These are phyloP conservation scores for Xiphydria camelus DNA, from an alignment of 2,888 invertebrate genomes.

Conservation along the genomic window DNA sequence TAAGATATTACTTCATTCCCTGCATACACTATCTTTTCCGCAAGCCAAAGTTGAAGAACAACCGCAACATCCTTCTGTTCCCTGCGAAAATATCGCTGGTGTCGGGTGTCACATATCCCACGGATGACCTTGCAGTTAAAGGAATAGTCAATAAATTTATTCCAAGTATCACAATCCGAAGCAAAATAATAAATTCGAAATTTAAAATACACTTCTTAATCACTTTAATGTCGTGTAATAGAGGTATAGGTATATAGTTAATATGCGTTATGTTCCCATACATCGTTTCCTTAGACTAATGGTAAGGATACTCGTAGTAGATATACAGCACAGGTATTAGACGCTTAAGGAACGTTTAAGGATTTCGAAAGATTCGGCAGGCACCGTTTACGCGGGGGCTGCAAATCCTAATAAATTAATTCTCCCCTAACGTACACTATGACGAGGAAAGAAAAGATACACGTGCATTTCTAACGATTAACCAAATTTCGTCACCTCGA, in stretches of 20 bases:
- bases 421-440: too few species aligned
- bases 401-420: too few species aligned
- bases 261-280: constrained; percentile 9
- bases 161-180: constrained; percentile 8
- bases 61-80: too few species aligned
- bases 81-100: too few species aligned
- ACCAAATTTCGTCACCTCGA: too few species aligned
- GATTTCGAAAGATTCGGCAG: not conserved
- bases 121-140: not conserved
- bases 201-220: not conserved
- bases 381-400: not conserved
- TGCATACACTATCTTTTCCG: too few species aligned
- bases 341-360: not conserved
- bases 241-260: too few species aligned
- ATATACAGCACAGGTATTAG: not conserved
- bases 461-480: too few species aligned
- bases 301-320: constrained; percentile 1
- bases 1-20: too few species aligned
- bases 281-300: constrained; percentile 3
- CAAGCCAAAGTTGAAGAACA: too few species aligned
- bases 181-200: not conserved
- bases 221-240: not conserved
- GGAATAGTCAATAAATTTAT: constrained; percentile 7
- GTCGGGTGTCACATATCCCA: too few species aligned
- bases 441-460: too few species aligned